These are phyloP conservation scores for Agelastica alni DNA, from an alignment of 2,888 invertebrate genomes.

Conservation along the genomic window DNA sequence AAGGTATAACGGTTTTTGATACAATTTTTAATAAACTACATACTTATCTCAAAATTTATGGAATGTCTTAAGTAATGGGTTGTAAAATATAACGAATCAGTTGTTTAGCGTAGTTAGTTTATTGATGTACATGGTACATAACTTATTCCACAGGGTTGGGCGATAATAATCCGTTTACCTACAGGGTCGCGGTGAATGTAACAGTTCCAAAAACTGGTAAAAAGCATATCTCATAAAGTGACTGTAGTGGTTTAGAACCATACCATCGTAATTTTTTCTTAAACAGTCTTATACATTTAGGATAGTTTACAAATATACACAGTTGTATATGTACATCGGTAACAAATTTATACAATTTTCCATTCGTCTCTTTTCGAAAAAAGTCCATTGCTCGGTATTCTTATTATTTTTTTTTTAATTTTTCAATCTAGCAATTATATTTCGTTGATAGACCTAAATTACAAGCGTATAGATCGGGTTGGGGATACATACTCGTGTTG, in stretches of 20 bases:
- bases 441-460: constrained; percentile 77
- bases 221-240: constrained; percentile 28
- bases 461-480: constrained; percentile 68
- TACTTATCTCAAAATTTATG: too few relatives aligned
- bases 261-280: constrained; percentile 34
- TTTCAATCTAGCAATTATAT: constrained; percentile 68
- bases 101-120: too few relatives aligned
- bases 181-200: not conserved
- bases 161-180: too few relatives aligned
- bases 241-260: constrained; percentile 32
- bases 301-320: constrained; percentile 52
- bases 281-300: constrained; percentile 50
- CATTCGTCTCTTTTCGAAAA: constrained; percentile 31
- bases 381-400: constrained; percentile 31
- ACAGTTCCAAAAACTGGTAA: constrained; percentile 27
- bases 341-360: constrained; percentile 38
- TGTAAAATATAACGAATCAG: too few relatives aligned
- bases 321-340: constrained; percentile 47
- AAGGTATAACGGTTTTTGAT: too few relatives aligned
- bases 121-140: too few relatives aligned
- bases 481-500: constrained; percentile 79
- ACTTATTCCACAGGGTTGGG: too few relatives aligned
- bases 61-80: too few relatives aligned
- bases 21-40: too few relatives aligned
- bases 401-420: constrained; percentile 44